Conservation (phyloP, 2,113 vertebrate genomes). For the Alexandromys fortis region DNA sequence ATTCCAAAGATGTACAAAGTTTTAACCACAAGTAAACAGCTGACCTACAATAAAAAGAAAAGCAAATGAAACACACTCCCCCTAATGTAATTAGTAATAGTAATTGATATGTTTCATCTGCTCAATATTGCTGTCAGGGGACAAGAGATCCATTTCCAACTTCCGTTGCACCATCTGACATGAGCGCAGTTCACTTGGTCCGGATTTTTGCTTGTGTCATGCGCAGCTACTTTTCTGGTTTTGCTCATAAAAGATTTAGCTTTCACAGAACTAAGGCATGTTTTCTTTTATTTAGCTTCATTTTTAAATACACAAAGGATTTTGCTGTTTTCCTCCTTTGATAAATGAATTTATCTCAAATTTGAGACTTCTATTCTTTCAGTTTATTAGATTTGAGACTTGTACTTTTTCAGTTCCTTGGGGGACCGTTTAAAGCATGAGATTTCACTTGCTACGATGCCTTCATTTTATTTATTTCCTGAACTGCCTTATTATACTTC, state of each 20-base stretch:
- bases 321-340: neutral
- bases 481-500: neutral
- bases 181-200: slow-evolving; percentile 54
- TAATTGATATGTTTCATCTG: slow-evolving; percentile 82
- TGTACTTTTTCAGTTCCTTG: neutral
- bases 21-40: slow-evolving; percentile 72
- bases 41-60: slow-evolving; percentile 58
- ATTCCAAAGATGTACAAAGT: slow-evolving; percentile 62
- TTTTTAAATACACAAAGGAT: neutral
- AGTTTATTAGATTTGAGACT: neutral
- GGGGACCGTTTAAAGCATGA: neutral
- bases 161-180: neutral
- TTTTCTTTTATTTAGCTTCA: slow-evolving; percentile 17
- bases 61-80: slow-evolving; percentile 64
- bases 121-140: slow-evolving; percentile 73
- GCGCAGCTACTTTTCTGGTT: slow-evolving; percentile 37
- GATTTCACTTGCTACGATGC: neutral
- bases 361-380: neutral
- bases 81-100: slow-evolving; percentile 86
- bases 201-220: slow-evolving; percentile 34
- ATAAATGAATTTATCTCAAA: slow-evolving; percentile 23
- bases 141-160: slow-evolving; percentile 77
- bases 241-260: slow-evolving; percentile 26
- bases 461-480: slow-evolving; percentile 37
- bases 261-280: neutral